Percentiles rank a stretch among this genome's conserved stretches.
Conservation (phyloP, 2,797 vertebrate species). For the Spheniscus humboldti region DNA sequence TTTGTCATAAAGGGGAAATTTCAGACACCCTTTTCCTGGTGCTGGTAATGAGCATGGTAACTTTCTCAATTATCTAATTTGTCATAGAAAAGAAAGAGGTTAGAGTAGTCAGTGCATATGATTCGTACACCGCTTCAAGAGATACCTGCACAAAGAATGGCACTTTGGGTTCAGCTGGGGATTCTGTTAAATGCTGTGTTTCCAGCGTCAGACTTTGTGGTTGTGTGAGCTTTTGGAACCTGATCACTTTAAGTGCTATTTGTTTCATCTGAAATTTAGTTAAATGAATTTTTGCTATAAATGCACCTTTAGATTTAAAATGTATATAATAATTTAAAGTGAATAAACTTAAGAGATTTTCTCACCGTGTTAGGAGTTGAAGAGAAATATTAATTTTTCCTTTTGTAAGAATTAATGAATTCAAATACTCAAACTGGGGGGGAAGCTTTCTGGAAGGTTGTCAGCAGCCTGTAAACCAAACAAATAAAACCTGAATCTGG, state of each 20-base stretch:
- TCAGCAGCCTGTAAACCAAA: not conserved
- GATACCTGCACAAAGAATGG: not conserved
- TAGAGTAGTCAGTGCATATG: not conserved
- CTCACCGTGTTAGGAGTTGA: not conserved
- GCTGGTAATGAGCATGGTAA: not conserved
- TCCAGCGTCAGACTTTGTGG: not conserved
- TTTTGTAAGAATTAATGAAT: not conserved
- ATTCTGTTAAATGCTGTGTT: not conserved
- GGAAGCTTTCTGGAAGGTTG: not conserved
- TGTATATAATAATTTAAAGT: accelerated
- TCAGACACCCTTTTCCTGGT: not conserved
- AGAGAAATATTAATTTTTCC: accelerated
- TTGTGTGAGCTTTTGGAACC: not conserved
- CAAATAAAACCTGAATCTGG: not conserved
- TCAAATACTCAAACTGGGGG: not conserved
- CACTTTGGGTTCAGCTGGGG: not conserved
- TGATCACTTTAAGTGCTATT: not conserved
- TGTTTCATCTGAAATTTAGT: not conserved
- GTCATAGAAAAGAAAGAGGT: not conserved
- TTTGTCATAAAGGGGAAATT: not conserved
- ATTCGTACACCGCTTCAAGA: not conserved
- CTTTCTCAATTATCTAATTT: not conserved
- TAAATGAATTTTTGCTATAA: not conserved
- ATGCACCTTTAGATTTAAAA: not conserved
- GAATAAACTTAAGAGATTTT: not conserved